Base-by-base conservation (phyloP, 1,140 invertebrate species). In the Cotesia typhae region DNA sequence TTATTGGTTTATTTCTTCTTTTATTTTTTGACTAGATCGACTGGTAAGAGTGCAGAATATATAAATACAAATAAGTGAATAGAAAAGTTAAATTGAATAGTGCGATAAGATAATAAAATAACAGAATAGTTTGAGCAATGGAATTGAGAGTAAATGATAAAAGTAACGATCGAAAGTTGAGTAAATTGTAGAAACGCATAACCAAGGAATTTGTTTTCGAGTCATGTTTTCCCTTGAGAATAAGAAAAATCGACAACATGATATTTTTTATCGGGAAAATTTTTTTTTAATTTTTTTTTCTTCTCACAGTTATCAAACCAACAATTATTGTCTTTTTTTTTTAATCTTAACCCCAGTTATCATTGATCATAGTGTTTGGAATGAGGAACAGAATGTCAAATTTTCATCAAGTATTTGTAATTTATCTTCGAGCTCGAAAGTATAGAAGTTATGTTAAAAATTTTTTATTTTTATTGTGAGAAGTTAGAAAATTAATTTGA, bases 151-250 rank as follows among this genome's bases (percentile, higher is more conserved):
- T 17, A 20, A 59, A 59, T 59, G 20, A 59, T 59, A 28, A 59
- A 59, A 59, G 57, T 59, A 59, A 20, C 17, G n/a, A 59, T 28
- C 17, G 28, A 20, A 17, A 59, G 17, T 10, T 9, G 28, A 59
- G 20, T 59, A 20, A 59, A 59, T 59, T 59, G 57, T 4, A 59
- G 17, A 59, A 59, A 20, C 57, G 57, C 57, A 20, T 59, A 59
- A 28, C 17, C 4, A 4, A 17, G 17, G 57, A 59, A 59, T 20
- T 28, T 0, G 14, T 59, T 59, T 59, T 20, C 20, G 57, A 59
- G 57, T 28, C 57, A 59, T 59, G 57, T 59, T 17, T 4, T 14
- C 4, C 12, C 12, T 20, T 20, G 17, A 3, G 14, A 28, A 20
- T 9, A 59, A 20, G 14, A 59, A 17, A 20, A 59, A 5, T 59